Percentiles rank a stretch among this genome's conserved stretches.
phyloP scores from a whole-genome alignment of 1,140 invertebrate genomes.

The Neomicropteryx cornuta region DNA sequence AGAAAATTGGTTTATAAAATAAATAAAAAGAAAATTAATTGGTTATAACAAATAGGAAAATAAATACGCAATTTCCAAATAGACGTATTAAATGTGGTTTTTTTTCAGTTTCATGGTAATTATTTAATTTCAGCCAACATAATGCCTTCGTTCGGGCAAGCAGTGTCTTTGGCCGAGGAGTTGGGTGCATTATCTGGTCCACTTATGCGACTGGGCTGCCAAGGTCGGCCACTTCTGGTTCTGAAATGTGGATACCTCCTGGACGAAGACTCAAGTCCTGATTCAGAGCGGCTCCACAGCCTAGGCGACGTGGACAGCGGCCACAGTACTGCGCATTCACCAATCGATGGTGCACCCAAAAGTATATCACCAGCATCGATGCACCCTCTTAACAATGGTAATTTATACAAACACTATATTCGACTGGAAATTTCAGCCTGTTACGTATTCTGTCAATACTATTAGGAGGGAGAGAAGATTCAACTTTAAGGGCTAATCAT shows the following conservation, averaged over 20 bases:
- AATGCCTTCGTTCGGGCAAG: constrained; percentile 35
- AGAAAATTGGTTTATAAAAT: too few relatives aligned
- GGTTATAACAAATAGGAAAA: too few relatives aligned
- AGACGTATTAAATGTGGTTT: background rate
- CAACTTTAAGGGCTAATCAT: too few relatives aligned
- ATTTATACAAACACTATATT: too few relatives aligned
- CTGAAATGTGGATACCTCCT: constrained; percentile 64
- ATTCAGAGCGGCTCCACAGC: constrained; percentile 70
- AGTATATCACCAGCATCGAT: constrained; percentile 62
- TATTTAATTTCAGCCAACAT: constrained; percentile 34
- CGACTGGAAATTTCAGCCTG: too few relatives aligned
- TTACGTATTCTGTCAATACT: too few relatives aligned
- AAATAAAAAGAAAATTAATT: too few relatives aligned
- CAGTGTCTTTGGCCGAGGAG: constrained; percentile 60
- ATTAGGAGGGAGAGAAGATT: too few relatives aligned
- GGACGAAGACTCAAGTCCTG: constrained; percentile 73
- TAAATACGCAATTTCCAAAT: background rate
- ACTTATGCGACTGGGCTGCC: constrained; percentile 27
- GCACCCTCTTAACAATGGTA: constrained; percentile 30
- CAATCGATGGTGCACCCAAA: constrained; percentile 68
- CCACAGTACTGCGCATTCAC: constrained; percentile 80
- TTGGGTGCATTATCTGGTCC: constrained; percentile 34
- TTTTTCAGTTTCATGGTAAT: background rate
- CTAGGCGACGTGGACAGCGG: constrained; percentile 71
- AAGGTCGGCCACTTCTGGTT: constrained; percentile 52